Conservation (phyloP, 1,140 invertebrate genomes). For the Cydia amplana region DNA sequence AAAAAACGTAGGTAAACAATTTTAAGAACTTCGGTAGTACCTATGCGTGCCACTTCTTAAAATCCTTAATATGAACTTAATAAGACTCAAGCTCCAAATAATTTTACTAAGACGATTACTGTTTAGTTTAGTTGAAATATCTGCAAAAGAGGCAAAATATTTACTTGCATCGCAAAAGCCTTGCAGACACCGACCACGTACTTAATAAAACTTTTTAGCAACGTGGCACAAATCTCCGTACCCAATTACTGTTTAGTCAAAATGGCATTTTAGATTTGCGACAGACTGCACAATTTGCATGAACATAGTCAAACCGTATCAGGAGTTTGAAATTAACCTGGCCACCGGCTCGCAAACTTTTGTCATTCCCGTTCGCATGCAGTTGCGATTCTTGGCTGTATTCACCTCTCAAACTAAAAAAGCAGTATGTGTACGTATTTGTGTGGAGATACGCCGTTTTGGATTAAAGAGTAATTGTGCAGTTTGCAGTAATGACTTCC, state of each 20-base stretch:
- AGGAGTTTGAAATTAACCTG: slow-evolving; percentile 65
- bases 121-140: too few species aligned
- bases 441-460: neutral
- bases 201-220: neutral
- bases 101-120: too few species aligned
- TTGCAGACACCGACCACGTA: too few species aligned
- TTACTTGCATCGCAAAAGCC: too few species aligned
- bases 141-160: too few species aligned
- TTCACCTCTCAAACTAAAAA: neutral
- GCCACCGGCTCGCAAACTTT: slow-evolving; percentile 65
- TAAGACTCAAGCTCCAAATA: too few species aligned
- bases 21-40: too few species aligned
- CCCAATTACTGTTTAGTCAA: slow-evolving; percentile 19
- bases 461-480: neutral
- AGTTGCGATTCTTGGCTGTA: neutral
- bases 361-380: slow-evolving; percentile 46
- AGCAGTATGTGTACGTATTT: neutral
- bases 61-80: too few species aligned
- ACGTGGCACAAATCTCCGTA: neutral
- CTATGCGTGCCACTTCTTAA: too few species aligned
- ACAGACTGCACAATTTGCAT: slow-evolving; percentile 68
- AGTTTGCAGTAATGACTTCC: slow-evolving; percentile 16
- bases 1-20: too few species aligned
- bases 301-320: slow-evolving; percentile 76
- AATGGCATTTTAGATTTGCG: neutral